A percentile compares a stretch with the other conserved stretches of the same genome.
Conservation (phyloP, 2,113 vertebrate species). For the Manacus vitellinus region DNA sequence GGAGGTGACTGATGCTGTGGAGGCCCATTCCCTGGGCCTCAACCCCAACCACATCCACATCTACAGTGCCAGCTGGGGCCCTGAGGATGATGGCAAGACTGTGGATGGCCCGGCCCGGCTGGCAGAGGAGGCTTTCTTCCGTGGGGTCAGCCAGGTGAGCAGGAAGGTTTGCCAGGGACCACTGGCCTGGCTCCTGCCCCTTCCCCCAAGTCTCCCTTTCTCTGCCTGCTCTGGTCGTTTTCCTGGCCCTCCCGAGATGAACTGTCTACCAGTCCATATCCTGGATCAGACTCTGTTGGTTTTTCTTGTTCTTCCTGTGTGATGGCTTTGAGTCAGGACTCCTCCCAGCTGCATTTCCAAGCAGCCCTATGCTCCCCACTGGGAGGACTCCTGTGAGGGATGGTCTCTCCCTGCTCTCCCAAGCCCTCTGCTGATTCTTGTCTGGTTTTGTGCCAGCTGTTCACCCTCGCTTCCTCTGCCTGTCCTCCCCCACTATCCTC, state of each 20-base stretch:
- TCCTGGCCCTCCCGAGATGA: fast-evolving
- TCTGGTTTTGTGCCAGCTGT: neutral
- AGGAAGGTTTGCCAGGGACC: fast-evolving
- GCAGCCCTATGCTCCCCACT: neutral
- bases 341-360: neutral
- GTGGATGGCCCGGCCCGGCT: constrained; percentile 95
- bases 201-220: neutral
- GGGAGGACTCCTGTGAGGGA: neutral
- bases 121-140: constrained; percentile 92
- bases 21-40: constrained; percentile 92
- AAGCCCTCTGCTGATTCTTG: neutral
- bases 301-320: constrained; percentile 36
- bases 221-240: neutral
- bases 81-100: constrained; percentile 94
- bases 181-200: neutral
- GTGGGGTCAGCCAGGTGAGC: constrained; percentile 91
- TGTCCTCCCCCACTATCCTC: fast-evolving
- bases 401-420: fast-evolving
- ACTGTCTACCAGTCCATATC: neutral
- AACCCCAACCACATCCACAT: constrained; percentile 96
- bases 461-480: fast-evolving
- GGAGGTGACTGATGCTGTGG: constrained; percentile 95
- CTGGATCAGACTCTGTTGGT: constrained; percentile 6
- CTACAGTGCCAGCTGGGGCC: constrained; percentile 98
- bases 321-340: constrained; percentile 4